Evolutionary conservation across 1,140 invertebrate genomes (phyloP).

Genomic region (Aphelenchoides besseyi): DNA sequence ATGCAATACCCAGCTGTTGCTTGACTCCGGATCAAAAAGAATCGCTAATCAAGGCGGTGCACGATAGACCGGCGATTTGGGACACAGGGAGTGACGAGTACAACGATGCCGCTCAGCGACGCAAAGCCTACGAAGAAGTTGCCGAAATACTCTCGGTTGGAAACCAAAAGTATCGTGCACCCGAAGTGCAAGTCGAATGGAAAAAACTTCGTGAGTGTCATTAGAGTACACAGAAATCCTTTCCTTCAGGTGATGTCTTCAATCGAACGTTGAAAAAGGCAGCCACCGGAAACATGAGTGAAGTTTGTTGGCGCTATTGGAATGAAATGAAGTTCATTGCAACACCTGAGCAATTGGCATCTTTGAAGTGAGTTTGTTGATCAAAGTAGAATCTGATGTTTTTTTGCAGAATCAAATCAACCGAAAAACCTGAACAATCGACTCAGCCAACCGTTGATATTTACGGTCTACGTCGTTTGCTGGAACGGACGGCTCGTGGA

Average conservation of each 20-base stretch:
- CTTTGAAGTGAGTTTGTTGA: not conserved
- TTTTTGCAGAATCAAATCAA: not conserved
- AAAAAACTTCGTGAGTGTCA: conserved; percentile 34
- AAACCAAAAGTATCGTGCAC: conserved; percentile 25
- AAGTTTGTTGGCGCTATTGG: conserved; percentile 41
- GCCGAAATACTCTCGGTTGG: conserved; percentile 32
- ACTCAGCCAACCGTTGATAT: not conserved
- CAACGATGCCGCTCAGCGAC: conserved; percentile 24
- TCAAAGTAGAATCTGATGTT: not conserved
- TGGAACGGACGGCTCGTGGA: not conserved
- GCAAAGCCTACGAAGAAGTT: conserved; percentile 25
- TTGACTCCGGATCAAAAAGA: conserved; percentile 40
- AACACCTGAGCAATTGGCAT: conserved; percentile 5
- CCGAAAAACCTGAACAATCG: not conserved
- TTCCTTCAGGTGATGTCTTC: no score
- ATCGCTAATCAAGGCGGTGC: conserved; percentile 31
- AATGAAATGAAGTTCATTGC: conserved; percentile 31
- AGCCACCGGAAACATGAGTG: conserved; percentile 13
- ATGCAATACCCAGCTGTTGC: conserved; percentile 27
- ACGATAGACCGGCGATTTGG: conserved; percentile 43
- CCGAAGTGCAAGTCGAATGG: conserved; percentile 41
- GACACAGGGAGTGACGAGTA: conserved; percentile 23
- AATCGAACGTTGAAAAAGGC: conserved; percentile 40
- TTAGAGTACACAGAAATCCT: no score
- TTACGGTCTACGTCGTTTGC: not conserved